Evolutionary conservation across 2,888 invertebrate genomes (phyloP), one percentile per base, ranked within the genome.

Genomic region (Drosophila subsilvestris): DNA sequence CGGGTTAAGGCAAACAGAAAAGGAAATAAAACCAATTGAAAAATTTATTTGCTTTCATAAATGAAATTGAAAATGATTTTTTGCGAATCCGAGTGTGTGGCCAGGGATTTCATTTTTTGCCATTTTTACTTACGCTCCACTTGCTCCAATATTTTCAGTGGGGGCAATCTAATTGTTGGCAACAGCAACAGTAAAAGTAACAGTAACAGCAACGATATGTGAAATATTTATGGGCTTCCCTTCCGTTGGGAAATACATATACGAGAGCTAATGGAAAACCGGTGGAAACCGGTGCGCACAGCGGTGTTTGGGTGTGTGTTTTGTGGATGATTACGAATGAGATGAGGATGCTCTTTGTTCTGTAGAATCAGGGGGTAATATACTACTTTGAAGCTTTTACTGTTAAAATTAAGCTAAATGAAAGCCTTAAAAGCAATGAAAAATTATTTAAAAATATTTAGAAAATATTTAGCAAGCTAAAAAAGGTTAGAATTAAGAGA

Each of bases 11-110:
- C 45, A 37, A 37, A 37, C 37, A 37, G 48, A 60, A 75, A 66
- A 27, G 54, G 22, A 65, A 70, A 69, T 76, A 68, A 81, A 76
- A 71, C 68, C 77, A 87, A 87, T 81, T 76, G 74, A 81, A 85
- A 63, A 69, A 79, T 74, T 73, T 80, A 81, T 87, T 72, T 79
- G 63, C 65, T 68, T 72, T 68, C 61, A 63, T 76, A 66, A 82
- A 74, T 62, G 67, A 81, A 86, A 81, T 85, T 74, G 79, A 80
- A 81, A 81, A 66, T 63, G 55, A 70, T 78, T 66, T 72, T 74
- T 49, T 37, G 25, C 51, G 65, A 53, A 9, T 51, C 56, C 49
- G 56, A 63, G 66, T 57, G 32, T 32, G 12, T 49, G 57, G 49
- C 53, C 56, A 29, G 32, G 25, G 50, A 5, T 54, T 43, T 57